Base-by-base conservation (phyloP, 2,888 invertebrate species). In the Caenorhabditis virilis region DNA sequence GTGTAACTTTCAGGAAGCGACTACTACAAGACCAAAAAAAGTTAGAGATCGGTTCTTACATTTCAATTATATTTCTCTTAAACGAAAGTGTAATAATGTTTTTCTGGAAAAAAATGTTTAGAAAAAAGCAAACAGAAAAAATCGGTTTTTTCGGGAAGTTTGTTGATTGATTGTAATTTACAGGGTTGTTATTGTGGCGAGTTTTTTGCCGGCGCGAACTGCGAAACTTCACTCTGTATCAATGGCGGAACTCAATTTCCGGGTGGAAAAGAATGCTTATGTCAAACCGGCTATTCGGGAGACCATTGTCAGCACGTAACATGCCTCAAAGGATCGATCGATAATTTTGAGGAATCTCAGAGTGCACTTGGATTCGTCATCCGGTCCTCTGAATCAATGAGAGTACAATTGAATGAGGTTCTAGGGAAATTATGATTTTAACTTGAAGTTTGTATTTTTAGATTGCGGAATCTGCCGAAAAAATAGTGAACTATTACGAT, bases 341-440 rank as follows among this genome's bases (percentile, higher is more conserved):
- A 69, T 36, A 49, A 52, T 23, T 66, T 65, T 56, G 65, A 72
- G n/a, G 53, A 62, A 30, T 51, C 61, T 20, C 43, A 58, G 20
- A 65, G 68, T 38, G 75, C 75, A 1, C 47, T 78, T 15, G 72
- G 50, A 22, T 71, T 77, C 53, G 76, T 78, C 4, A 50, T 77
- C 11, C 51, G 78, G 25, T 55, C 74, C 1, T 57, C 70, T 20
- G 42, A 38, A 11, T 66, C 66, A 3, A 72, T 70, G 68, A 36
- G 48, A 42, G 65, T 58, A 1, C 63, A 64, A n/a, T 48, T 71
- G 22, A 51, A 43, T 18, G 57, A 62, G 25, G 50, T 66, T 15
- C n/a, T 7, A 7, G 18, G 16, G 18, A 23, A 15, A 52, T 41
- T 7, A 33, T 35, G 16, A 11, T 30, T 2, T 27, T 45, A 11